phyloP scores from a whole-genome alignment of 2,888 invertebrate species.

The Dendrolimus pini region DNA sequence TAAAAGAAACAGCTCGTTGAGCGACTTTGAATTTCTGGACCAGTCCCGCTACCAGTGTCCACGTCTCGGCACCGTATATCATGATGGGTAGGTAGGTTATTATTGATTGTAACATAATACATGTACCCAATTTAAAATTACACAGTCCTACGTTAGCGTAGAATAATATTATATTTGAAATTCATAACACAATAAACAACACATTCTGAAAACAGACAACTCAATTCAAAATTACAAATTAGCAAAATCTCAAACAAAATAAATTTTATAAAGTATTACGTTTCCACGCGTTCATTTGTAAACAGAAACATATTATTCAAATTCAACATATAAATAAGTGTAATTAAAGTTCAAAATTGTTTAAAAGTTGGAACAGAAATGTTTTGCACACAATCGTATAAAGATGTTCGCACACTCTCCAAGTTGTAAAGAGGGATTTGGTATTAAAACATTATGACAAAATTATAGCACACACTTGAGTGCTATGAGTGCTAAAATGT shows the following conservation, averaged over 20 bases:
- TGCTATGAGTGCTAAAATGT: constrained; percentile 36
- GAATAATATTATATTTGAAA: no score
- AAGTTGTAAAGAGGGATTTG: constrained; percentile 26
- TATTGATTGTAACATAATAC: no score
- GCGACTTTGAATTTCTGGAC: no score
- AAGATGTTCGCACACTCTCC: constrained; percentile 27
- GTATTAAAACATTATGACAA: constrained; percentile 45
- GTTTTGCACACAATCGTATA: constrained; percentile 6
- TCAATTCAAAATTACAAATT: neutral
- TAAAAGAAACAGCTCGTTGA: no score
- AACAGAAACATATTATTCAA: neutral
- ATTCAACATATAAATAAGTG: constrained; percentile 1
- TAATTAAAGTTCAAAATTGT: constrained; percentile 1
- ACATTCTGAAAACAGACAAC: neutral
- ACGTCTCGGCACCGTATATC: no score
- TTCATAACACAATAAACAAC: no score
- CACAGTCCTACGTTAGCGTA: no score
- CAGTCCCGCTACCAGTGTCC: no score
- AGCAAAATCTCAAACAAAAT: neutral
- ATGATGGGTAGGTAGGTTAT: no score
- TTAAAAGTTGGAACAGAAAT: neutral
- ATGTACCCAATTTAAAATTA: no score
- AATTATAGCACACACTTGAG: constrained; percentile 39
- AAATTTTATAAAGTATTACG: neutral
- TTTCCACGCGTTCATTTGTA: neutral